phyloP scores from a whole-genome alignment of 2,113 vertebrate genomes.

The Ammospiza caudacuta region DNA sequence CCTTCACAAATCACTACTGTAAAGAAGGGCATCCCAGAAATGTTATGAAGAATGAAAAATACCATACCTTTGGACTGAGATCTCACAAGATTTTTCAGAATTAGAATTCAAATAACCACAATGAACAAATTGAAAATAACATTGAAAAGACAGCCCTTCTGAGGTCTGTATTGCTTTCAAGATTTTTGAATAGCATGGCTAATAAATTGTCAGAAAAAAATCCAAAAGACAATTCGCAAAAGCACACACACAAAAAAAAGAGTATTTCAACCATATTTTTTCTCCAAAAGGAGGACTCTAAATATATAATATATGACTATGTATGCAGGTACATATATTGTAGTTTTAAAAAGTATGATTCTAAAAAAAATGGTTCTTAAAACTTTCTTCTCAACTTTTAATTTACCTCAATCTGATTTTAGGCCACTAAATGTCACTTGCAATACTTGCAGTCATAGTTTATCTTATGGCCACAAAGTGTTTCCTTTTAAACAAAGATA shows the following conservation, averaged over 20 bases:
- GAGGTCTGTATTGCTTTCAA: neutral
- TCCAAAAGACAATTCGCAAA: neutral
- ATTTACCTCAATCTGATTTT: neutral
- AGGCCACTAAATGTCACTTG: neutral
- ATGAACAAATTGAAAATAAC: neutral
- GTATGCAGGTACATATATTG: rapidly evolving
- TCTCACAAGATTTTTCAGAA: neutral
- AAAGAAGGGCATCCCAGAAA: neutral
- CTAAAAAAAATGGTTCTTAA: neutral
- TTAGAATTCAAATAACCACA: neutral
- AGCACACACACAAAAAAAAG: neutral
- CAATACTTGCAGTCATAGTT: neutral
- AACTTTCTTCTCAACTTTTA: neutral
- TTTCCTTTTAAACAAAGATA: neutral
- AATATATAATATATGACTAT: neutral
- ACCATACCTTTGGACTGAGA: neutral
- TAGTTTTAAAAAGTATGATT: neutral
- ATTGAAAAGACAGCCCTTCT: neutral
- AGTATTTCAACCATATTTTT: neutral
- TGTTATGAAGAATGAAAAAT: neutral
- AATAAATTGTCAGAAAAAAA: neutral
- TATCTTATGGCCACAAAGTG: neutral
- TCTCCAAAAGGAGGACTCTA: neutral
- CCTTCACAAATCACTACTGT: neutral
- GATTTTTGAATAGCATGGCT: neutral